phyloP scores from a whole-genome alignment of 2,113 vertebrate genomes.

The Scophthalmus maximus region DNA sequence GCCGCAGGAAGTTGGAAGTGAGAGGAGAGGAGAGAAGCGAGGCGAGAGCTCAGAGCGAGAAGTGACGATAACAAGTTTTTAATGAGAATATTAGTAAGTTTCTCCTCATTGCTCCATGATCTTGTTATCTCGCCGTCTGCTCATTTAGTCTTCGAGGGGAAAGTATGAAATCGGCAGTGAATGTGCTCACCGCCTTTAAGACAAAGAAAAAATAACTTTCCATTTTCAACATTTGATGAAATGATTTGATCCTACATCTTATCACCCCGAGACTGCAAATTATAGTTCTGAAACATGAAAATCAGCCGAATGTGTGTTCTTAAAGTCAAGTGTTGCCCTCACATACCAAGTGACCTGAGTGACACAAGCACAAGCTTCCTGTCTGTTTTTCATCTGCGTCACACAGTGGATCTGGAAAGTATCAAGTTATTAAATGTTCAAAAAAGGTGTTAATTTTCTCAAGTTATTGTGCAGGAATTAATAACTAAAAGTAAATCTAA shows the following conservation, averaged over 20 bases:
- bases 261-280: constrained; percentile 9
- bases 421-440: too few relatives aligned
- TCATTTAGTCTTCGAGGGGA: constrained; percentile 27
- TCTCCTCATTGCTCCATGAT: constrained; percentile 18
- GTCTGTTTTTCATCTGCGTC: not conserved
- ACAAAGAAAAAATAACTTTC: constrained; percentile 3
- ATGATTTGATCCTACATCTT: constrained; percentile 1
- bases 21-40: constrained; percentile 24
- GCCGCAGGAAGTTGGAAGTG: constrained; percentile 39
- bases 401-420: not conserved
- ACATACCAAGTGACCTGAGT: not conserved
- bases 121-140: constrained; percentile 17
- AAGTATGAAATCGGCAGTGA: constrained; percentile 27
- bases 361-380: not conserved
- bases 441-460: not conserved
- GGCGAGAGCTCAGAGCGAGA: constrained; percentile 20
- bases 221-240: constrained; percentile 2
- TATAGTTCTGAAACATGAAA: constrained; percentile 11
- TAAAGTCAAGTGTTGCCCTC: not conserved
- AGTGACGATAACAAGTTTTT: constrained; percentile 53
- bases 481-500: not conserved
- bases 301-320: not conserved
- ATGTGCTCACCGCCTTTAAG: constrained; percentile 18
- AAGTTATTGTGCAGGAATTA: not conserved
- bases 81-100: constrained; percentile 37